Evolutionary conservation across 2,113 vertebrate genomes (phyloP).

Genomic region (Carassius auratus): DNA sequence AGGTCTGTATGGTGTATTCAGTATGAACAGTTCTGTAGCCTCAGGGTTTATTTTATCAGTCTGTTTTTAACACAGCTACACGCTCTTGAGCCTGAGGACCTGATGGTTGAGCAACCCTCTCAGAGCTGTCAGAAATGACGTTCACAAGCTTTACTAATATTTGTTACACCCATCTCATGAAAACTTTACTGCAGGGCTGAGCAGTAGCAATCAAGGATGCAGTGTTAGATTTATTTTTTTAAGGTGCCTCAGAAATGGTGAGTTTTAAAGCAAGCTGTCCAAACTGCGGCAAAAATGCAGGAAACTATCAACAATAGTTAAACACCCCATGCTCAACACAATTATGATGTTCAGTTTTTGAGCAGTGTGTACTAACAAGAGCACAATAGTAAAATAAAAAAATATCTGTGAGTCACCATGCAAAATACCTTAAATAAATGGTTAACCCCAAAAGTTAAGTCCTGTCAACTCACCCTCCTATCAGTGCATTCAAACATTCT

Average conservation of each 20-base stretch:
- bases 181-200: neutral
- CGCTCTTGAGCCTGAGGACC: neutral
- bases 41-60: conserved; percentile 5
- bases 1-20: neutral
- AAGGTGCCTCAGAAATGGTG: neutral
- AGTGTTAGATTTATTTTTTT: neutral
- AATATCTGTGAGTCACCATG: neutral
- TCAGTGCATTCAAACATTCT: too few species aligned
- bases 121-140: neutral
- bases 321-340: neutral
- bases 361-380: neutral
- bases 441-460: too few species aligned
- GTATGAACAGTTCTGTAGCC: neutral
- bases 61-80: neutral
- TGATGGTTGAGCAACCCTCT: neutral
- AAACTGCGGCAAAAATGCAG: neutral
- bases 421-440: too few species aligned
- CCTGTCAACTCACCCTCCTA: too few species aligned
- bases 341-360: neutral
- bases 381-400: neutral
- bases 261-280: neutral
- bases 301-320: neutral
- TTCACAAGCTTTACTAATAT: neutral
- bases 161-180: neutral
- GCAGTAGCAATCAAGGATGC: neutral